Conservation (phyloP, 2,113 vertebrate species). For the Jaculus jaculus region DNA sequence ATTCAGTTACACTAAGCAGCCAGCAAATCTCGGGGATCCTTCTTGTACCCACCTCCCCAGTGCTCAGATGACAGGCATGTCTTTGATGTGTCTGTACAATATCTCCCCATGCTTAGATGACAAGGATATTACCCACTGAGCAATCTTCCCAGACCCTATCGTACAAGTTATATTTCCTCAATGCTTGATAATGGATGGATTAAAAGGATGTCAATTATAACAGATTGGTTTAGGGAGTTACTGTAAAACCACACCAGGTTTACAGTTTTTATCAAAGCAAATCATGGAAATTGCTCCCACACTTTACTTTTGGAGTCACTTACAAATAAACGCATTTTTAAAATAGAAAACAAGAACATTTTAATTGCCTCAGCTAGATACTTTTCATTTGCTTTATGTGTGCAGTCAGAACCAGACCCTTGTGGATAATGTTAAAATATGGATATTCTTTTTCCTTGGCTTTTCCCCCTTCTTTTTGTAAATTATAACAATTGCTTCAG, state of each 20-base stretch:
- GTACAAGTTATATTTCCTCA: neutral
- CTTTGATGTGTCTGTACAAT: too few relatives aligned
- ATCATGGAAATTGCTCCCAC: slow-evolving; percentile 2
- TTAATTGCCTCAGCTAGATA: slow-evolving; percentile 74
- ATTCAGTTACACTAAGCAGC: too few relatives aligned
- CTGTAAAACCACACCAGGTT: slow-evolving; percentile 18
- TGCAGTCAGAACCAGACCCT: slow-evolving; percentile 68
- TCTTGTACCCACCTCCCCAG: too few relatives aligned
- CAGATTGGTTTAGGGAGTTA: slow-evolving; percentile 10
- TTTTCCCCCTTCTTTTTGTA: slow-evolving; percentile 64
- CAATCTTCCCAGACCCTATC: too few relatives aligned
- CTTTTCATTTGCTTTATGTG: slow-evolving; percentile 73
- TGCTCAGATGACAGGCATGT: too few relatives aligned
- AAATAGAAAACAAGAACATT: slow-evolving; percentile 74
- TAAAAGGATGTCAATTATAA: slow-evolving; percentile 17
- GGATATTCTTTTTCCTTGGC: slow-evolving; percentile 60
- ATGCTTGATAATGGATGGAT: neutral
- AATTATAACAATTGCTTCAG: slow-evolving; percentile 75
- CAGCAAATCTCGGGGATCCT: too few relatives aligned
- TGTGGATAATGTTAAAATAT: slow-evolving; percentile 73
- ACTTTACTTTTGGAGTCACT: slow-evolving; percentile 40
- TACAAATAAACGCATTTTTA: slow-evolving; percentile 66
- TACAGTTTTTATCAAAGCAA: slow-evolving; percentile 49
- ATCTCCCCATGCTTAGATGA: too few relatives aligned
- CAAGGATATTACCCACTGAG: too few relatives aligned